These are phyloP conservation scores for Eulimnadia texana DNA, from an alignment of 1,140 invertebrate genomes.

Conservation along the genomic window DNA sequence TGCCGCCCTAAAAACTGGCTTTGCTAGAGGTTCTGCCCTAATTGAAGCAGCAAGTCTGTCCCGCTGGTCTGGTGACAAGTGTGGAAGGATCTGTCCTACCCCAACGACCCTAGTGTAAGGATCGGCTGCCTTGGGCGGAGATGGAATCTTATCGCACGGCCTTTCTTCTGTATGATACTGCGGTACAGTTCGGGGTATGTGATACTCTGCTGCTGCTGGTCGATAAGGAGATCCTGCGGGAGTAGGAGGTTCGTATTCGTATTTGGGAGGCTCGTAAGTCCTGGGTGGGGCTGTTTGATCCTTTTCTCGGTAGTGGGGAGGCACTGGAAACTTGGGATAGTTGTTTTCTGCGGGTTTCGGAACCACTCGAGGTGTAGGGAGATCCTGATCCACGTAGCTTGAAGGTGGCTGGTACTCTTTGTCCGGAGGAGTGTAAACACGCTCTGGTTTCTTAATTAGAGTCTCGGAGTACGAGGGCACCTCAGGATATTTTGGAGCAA, in stretches of 20 bases:
- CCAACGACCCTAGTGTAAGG: background rate
- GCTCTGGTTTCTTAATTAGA: background rate
- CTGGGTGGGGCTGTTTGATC: too few relatives aligned
- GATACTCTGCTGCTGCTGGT: too few relatives aligned
- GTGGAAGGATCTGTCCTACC: background rate
- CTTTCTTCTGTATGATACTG: background rate
- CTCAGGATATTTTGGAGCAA: background rate
- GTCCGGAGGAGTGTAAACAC: background rate
- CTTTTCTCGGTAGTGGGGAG: too few relatives aligned
- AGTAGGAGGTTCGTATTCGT: too few relatives aligned
- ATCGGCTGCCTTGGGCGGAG: background rate
- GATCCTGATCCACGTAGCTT: background rate
- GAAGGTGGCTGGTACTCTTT: background rate
- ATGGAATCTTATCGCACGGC: background rate
- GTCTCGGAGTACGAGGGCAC: background rate
- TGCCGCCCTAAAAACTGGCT: background rate
- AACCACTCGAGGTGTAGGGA: background rate
- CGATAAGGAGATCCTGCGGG: too few relatives aligned
- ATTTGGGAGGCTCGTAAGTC: too few relatives aligned
- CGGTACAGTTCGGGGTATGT: too few relatives aligned
- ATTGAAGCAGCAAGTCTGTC: too few relatives aligned
- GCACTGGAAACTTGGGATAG: background rate
- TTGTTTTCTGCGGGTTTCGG: background rate
- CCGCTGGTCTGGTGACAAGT: too few relatives aligned
- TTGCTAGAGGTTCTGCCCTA: background rate